Base-by-base conservation (phyloP, 2,113 vertebrate genomes). In the Sciurus niger region DNA sequence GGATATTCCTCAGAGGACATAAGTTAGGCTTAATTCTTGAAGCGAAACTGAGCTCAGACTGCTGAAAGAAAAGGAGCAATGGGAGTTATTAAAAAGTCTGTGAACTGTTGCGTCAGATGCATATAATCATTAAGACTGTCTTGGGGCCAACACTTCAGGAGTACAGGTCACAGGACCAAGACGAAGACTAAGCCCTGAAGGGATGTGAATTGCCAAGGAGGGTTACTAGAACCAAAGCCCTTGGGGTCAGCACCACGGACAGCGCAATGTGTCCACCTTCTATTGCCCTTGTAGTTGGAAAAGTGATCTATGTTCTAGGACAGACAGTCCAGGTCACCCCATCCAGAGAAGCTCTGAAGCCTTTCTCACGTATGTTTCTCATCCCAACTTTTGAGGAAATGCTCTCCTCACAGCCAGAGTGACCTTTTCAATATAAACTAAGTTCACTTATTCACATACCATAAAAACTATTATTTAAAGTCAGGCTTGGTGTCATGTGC, bases 1-100 rank as follows among this genome's bases (percentile, higher is more conserved):
- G 68, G 32, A 85, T 28, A 79, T 83, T 84, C 68, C 85, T 83
- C 40, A 0, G 55, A 37, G 65, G n/a, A 48, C 13, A 77, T 89
- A 90, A 76, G 9, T 87, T 77, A 53, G 46, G 65, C 73, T 95
- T 78, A 82, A 85, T 88, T 96, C 37, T 72, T 28, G 28, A 74
- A 91, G 28, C 32, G 43, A 90, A 89, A 37, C n/a, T 79, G 34
- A 63, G 58, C 25, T 79, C 9, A 37, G 48, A 60, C 43, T 82
- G 51, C 63, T 84, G 60, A 84, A 73, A n/a, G 22, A n/a, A 68
- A 72, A 94, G 84, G 67, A 96, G 82, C 96, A 88, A 53, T 70
- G 93, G 97, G 95, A 97, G 84, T 96, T 76, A 97, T 95, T 97
- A 96, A 97, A 96, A 96, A 82, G 84, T 55, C 10, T 18, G 65